Base-by-base conservation (phyloP, 2,113 vertebrate species). In the Poeciliopsis prolifica region DNA sequence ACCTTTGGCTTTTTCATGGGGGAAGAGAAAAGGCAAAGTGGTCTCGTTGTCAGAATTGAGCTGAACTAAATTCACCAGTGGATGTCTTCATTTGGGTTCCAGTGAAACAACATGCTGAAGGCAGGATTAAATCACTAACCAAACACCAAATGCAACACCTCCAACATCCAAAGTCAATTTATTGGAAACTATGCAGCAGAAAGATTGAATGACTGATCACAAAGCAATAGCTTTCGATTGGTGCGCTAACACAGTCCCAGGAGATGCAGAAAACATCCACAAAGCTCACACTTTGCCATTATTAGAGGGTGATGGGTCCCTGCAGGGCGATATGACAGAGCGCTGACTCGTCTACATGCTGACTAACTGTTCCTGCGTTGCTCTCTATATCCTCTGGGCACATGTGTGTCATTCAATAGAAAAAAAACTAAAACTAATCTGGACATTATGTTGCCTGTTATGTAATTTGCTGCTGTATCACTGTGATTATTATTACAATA, bases 291-390 rank as follows among this genome's bases (percentile, higher is more conserved):
- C 61, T 67, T 82, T 9, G 65, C 64, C 40, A 48, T 87, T 69
- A 77, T 85, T 74, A 72, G 64, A 51, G 74, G 22, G 70, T n/a
- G 69, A 87, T 71, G 78, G 73, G 63, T 73, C 78, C 81, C 83
- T 5, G 68, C 0, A 0, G 75, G 64, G 75, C 19, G 2, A 76
- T 72, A 28, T 3, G 65, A 17, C 73, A 22, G 33, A 65, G 70
- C 60, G 4, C 51, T 65, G 51, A 82, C 79, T 74, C 75, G n/a
- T 77, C 73, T 28, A 13, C 30, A 58, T 5, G 51, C 75, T 82
- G 81, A 88, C 80, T 83, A 86, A 87, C 75, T 28, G 62, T 29
- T 69, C 15, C 35, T 13, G 35, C 12, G 1, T 71, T 65, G 62
- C 75, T 83, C 79, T 30, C 40, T 72, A 61, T 73, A 74, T 82